Conservation (phyloP, 2,888 invertebrate genomes). For the Itoplectis maculator region DNA sequence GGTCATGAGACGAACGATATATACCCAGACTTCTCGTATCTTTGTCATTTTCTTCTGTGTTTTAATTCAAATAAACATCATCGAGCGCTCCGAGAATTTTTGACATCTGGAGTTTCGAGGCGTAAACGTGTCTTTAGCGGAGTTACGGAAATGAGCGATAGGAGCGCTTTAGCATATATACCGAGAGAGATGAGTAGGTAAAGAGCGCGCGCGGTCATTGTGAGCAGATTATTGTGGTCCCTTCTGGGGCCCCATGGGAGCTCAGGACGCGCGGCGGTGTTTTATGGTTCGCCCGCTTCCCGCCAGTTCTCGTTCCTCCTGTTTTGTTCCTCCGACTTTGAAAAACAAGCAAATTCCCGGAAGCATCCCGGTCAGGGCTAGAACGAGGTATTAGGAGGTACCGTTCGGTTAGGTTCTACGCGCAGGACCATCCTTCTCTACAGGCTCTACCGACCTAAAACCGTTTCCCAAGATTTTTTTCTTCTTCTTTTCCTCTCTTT, state of each 20-base stretch:
- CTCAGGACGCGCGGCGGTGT: conserved; percentile 51
- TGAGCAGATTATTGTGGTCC: conserved; percentile 57
- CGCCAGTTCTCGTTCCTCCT: conserved; percentile 43
- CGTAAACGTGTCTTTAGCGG: conserved; percentile 7
- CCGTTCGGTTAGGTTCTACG: conserved; percentile 23
- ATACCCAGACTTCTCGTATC: not conserved
- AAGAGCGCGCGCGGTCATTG: conserved; percentile 52
- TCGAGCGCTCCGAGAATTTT: conserved; percentile 28
- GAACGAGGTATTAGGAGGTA: conserved; percentile 49
- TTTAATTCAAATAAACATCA: conserved; percentile 34
- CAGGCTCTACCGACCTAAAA: conserved; percentile 3
- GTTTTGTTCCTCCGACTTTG: conserved; percentile 71
- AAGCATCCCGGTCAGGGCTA: conserved; percentile 61
- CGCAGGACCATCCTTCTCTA: conserved; percentile 9
- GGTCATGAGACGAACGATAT: no score
- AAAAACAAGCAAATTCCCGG: conserved; percentile 74
- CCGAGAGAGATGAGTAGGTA: conserved; percentile 40
- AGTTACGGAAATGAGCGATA: conserved; percentile 20
- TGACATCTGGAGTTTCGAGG: conserved; percentile 35
- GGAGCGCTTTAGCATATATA: not conserved
- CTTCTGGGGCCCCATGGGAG: conserved; percentile 53
- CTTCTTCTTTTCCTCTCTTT: not conserved
- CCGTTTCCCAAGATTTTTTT: conserved; percentile 15
- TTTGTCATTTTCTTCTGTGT: conserved; percentile 28
- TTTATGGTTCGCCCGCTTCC: conserved; percentile 57